These are phyloP conservation scores for Anarsia innoxiella DNA, from an alignment of 2,888 invertebrate genomes.

Conservation along the genomic window DNA sequence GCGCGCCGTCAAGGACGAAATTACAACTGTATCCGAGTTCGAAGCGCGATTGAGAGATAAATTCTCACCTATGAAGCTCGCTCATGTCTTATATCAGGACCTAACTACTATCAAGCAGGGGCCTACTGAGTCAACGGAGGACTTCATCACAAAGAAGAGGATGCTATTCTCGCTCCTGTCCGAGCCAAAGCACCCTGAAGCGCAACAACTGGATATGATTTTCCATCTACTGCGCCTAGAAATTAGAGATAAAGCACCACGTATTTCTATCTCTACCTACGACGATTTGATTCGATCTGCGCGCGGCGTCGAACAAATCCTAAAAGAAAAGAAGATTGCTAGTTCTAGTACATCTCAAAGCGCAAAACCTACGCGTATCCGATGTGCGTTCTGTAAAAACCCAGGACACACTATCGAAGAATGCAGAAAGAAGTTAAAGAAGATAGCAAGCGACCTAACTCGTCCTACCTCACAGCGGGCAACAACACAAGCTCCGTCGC, in stretches of 20 bases:
- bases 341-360: too few species aligned
- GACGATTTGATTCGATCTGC: too few species aligned
- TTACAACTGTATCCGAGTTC: background rate
- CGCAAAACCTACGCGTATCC: too few species aligned
- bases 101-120: background rate
- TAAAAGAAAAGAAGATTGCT: too few species aligned
- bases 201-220: background rate
- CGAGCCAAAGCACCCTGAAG: background rate
- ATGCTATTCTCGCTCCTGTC: background rate
- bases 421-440: background rate
- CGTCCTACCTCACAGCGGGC: background rate
- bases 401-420: background rate
- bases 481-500: conserved; percentile 10
- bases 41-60: background rate
- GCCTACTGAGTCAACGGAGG: background rate
- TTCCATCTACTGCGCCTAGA: background rate
- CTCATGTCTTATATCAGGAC: background rate
- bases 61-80: background rate
- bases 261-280: background rate
- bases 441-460: background rate
- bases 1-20: background rate
- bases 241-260: background rate
- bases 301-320: too few species aligned
- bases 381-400: background rate
- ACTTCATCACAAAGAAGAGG: background rate